phyloP scores from a whole-genome alignment of 2,113 vertebrate genomes.

The Nycticorax nycticorax region DNA sequence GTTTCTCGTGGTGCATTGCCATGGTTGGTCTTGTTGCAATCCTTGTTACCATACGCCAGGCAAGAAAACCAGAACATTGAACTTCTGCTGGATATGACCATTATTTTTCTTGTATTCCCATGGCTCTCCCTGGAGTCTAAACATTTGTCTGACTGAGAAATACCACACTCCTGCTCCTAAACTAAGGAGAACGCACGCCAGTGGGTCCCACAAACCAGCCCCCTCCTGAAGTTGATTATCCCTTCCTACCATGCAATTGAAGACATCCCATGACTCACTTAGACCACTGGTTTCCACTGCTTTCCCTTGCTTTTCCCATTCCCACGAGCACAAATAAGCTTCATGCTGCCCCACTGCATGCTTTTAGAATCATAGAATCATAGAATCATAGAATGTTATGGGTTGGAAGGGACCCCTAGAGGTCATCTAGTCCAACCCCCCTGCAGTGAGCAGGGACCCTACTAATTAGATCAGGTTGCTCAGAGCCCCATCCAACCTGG shows the following conservation, averaged over 20 bases:
- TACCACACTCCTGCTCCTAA: fast-evolving
- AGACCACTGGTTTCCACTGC: neutral
- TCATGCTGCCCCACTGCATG: neutral
- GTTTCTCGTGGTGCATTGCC: neutral
- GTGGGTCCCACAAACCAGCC: neutral
- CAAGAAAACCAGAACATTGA: neutral
- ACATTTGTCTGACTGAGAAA: neutral
- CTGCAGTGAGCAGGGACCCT: no score
- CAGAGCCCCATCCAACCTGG: no score
- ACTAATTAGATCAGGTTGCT: no score
- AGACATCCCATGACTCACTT: neutral
- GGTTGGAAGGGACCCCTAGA: no score
- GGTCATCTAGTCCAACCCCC: no score
- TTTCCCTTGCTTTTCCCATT: neutral
- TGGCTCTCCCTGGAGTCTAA: neutral
- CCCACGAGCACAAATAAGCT: neutral
- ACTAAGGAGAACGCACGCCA: neutral
- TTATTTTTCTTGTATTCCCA: fast-evolving
- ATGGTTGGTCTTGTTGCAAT: neutral
- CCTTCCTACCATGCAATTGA: neutral
- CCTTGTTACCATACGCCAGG: fast-evolving
- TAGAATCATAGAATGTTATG: no score
- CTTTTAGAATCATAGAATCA: no score
- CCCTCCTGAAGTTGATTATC: fast-evolving
- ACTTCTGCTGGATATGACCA: neutral